phyloP scores from a whole-genome alignment of 2,888 invertebrate species.

The Agrochola lota region DNA sequence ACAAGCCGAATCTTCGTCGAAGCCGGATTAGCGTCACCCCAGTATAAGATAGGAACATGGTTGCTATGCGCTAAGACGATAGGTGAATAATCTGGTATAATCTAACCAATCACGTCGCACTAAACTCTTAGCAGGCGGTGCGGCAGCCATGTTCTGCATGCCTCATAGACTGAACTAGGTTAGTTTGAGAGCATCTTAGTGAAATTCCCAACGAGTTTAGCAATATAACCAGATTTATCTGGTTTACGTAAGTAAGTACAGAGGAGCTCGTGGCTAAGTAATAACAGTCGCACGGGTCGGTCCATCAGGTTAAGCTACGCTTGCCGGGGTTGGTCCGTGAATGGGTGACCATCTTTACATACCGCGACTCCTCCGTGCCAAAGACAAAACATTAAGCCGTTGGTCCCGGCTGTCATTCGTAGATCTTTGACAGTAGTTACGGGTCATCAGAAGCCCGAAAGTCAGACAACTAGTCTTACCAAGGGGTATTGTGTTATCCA shows the following conservation, averaged over 20 bases:
- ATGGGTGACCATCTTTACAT: too few relatives aligned
- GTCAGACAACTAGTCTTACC: too few relatives aligned
- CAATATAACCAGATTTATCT: conserved; percentile 3
- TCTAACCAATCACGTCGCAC: conserved; percentile 10
- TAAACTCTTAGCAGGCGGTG: conserved; percentile 5
- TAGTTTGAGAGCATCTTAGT: conserved; percentile 7
- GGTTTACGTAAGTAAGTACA: not conserved
- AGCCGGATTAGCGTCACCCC: conserved; percentile 5
- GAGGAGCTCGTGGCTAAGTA: too few relatives aligned
- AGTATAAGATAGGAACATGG: conserved; percentile 10
- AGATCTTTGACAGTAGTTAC: too few relatives aligned
- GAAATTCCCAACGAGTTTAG: not conserved
- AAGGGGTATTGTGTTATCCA: too few relatives aligned
- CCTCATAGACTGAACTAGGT: conserved; percentile 16
- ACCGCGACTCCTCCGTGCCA: too few relatives aligned
- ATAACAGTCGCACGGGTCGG: too few relatives aligned
- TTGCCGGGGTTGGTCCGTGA: too few relatives aligned
- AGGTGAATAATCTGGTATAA: conserved; percentile 17
- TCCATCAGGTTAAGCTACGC: too few relatives aligned
- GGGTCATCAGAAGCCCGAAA: too few relatives aligned
- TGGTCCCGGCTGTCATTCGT: too few relatives aligned
- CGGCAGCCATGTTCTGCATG: conserved; percentile 12
- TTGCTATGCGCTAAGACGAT: conserved; percentile 1
- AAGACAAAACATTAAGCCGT: too few relatives aligned
- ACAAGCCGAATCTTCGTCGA: conserved; percentile 20